A percentile compares a stretch with the other conserved stretches of the same genome.
Conservation (phyloP, 2,888 invertebrate genomes). For the Dicroscelio sp. region DNA sequence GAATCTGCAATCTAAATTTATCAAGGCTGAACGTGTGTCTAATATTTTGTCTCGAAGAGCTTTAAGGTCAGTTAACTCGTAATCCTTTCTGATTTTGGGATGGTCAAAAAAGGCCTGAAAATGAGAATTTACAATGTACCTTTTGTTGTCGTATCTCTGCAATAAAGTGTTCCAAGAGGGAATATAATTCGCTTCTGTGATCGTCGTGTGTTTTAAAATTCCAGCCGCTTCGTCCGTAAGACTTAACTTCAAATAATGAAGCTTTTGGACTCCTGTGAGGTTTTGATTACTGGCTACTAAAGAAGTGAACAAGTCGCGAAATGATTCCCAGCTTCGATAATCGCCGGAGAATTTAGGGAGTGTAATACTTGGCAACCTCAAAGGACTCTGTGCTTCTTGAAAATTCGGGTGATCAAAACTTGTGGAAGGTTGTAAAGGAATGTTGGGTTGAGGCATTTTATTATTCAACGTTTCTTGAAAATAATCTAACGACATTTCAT, state of each 20-base stretch:
- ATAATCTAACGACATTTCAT: not conserved
- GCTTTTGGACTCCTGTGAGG: not conserved
- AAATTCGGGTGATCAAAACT: too few species aligned
- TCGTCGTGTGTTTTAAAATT: not conserved
- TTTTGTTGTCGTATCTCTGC: not conserved
- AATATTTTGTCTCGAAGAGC: not conserved
- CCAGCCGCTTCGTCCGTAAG: not conserved
- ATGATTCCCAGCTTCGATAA: conserved; percentile 2
- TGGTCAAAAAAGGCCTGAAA: not conserved
- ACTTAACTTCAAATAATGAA: not conserved
- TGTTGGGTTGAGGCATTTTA: not conserved
- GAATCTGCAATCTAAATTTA: not conserved
- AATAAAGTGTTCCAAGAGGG: not conserved
- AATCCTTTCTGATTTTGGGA: not conserved
- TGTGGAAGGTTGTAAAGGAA: not conserved
- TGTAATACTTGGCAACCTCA: not conserved
- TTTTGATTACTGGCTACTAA: not conserved
- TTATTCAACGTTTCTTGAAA: not conserved
- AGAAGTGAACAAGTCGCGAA: not conserved
- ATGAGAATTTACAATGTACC: not conserved
- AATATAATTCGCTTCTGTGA: conserved; percentile 28
- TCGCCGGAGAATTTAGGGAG: conserved; percentile 25
- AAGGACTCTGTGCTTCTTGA: too few species aligned
- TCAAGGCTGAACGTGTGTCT: not conserved
- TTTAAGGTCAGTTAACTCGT: not conserved